A percentile compares a stretch with the other conserved stretches of the same genome.
phyloP scores from a whole-genome alignment of 1,140 invertebrate species.

The Hyposmocoma kahamanoa region DNA sequence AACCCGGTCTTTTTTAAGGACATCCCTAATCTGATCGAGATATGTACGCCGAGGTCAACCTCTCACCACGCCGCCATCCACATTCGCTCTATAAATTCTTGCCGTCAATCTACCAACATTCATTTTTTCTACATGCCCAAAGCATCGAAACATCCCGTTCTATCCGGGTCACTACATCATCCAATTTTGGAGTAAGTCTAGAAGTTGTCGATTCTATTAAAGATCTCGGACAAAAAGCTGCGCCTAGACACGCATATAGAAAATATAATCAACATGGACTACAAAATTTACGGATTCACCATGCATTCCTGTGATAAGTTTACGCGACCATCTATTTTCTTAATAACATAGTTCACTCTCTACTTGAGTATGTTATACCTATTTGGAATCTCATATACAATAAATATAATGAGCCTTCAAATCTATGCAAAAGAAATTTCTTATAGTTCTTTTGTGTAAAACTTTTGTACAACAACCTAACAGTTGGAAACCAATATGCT shows the following conservation, averaged over 20 bases:
- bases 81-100: too few species aligned
- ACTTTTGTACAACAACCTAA: background rate
- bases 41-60: background rate
- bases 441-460: background rate
- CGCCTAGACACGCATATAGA: slow-evolving; percentile 7
- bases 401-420: slow-evolving; percentile 11
- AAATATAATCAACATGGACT: slow-evolving; percentile 14
- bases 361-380: slow-evolving; percentile 13
- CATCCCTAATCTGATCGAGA: background rate
- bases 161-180: too few species aligned
- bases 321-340: slow-evolving; percentile 6
- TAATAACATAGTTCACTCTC: slow-evolving; percentile 12
- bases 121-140: too few species aligned
- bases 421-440: slow-evolving; percentile 9
- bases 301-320: slow-evolving; percentile 9
- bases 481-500: background rate
- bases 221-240: background rate
- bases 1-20: too few species aligned
- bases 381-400: slow-evolving; percentile 16
- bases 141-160: too few species aligned
- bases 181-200: background rate
- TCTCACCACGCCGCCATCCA: too few species aligned
- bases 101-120: too few species aligned
- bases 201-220: background rate
- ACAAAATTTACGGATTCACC: slow-evolving; percentile 15